These are phyloP conservation scores for Drosophila lacertosa DNA, from an alignment of 1,140 invertebrate species.

Conservation along the genomic window DNA sequence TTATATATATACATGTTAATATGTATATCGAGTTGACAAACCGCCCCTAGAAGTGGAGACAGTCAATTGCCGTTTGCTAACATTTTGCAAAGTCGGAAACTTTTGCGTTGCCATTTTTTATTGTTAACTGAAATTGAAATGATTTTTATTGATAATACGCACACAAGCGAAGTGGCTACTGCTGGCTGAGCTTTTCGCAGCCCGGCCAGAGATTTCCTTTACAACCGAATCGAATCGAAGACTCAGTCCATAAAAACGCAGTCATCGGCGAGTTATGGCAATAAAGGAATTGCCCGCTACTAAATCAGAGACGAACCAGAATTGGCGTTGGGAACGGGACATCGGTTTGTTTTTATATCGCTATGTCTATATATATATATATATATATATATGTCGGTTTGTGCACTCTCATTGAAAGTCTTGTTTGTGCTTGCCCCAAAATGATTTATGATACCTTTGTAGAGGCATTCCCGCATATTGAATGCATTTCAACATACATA, in stretches of 20 bases:
- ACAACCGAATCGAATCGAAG: not conserved
- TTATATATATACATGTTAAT: not conserved
- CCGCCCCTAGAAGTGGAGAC: not conserved
- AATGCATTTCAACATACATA: conserved; percentile 52
- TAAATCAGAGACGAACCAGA: conserved; percentile 65
- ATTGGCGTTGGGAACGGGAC: not conserved
- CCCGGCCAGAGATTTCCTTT: not conserved
- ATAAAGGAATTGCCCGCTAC: conserved; percentile 27
- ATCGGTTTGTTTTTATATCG: no score
- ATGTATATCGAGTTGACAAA: not conserved
- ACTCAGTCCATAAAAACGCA: conserved; percentile 56
- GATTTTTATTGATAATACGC: conserved; percentile 66
- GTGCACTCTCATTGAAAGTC: not conserved
- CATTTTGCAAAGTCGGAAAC: conserved; percentile 35
- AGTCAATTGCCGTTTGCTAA: conserved; percentile 8
- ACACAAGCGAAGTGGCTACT: conserved; percentile 5
- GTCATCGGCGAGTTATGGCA: conserved; percentile 33
- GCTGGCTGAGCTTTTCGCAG: conserved; percentile 13
- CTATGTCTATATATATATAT: conserved; percentile 1
- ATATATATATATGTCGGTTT: not conserved
- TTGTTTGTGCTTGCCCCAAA: conserved; percentile 10
- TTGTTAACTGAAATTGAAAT: conserved; percentile 75
- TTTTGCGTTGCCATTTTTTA: conserved; percentile 52
- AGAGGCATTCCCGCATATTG: conserved; percentile 15
- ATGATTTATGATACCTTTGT: conserved; percentile 39